Evolutionary conservation across 2,113 vertebrate species (phyloP), one percentile per base, ranked within the genome.

Genomic region (Oryzias celebensis): DNA sequence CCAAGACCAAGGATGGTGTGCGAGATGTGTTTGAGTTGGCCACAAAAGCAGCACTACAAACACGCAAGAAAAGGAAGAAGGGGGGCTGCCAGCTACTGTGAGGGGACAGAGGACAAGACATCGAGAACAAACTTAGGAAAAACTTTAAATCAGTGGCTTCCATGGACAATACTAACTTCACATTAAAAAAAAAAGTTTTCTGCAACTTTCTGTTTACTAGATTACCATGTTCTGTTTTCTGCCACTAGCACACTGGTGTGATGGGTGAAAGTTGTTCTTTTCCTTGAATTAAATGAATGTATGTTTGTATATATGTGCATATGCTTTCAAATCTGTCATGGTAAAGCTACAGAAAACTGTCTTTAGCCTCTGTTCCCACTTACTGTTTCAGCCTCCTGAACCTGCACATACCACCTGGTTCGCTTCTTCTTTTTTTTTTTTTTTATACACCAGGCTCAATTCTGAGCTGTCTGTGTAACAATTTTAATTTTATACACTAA

Each of bases 11-110:
- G 88, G 97, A 99, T 1, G 97, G 96, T 0, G 97, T 99, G 71
- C 91, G 97, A 78, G 96, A 99, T 78, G 97, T 99, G 54, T 99
- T 99, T 0, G 96, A 99, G 89, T 98, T 99, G 97, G 97, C 97
- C 74, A 99, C 97, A 16, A 90, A 96, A 0, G 96, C 97, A 0
- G 97, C 95, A 1, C 92, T 99, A 84, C 96, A 99, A 88, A 96
- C 98, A 24, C 93, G 95, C 41, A 98, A 98, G 91, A 95, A 94
- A 55, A 97, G 93, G 90, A 94, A 90, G 91, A 94, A 93, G 88
- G 72, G 85, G 0, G 93, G 87, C 65, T 99, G 97, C 81, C 91
- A 93, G 48, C 91, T 99, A 60, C 92, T 98, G 74, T 99, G 91
- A 94, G 71, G 46, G 1, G 69, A 52, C 20, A 22, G 58, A 57